Evolutionary conservation across 1,140 invertebrate species (phyloP).

Genomic region (Drosophila pseudoananassae): DNA sequence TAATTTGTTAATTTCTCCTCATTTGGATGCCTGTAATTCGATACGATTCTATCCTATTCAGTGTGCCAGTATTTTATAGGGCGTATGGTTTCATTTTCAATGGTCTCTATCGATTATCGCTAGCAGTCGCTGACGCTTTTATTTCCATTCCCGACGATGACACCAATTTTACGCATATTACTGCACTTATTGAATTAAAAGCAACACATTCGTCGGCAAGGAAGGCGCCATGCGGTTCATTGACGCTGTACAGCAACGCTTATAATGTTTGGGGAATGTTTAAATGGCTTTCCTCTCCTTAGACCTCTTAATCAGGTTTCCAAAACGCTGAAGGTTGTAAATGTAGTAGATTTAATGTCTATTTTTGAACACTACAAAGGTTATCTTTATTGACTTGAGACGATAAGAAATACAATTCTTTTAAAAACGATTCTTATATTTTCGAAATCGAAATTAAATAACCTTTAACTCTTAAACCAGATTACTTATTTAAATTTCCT

Average conservation of each 20-base stretch:
- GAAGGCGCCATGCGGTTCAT: slow-evolving; percentile 19
- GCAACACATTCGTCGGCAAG: slow-evolving; percentile 15
- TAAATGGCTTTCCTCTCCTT: no score
- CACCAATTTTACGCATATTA: background rate
- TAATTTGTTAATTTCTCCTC: slow-evolving; percentile 2
- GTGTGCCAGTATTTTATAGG: slow-evolving; percentile 13
- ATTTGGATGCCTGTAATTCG: background rate
- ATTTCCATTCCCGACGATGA: no score
- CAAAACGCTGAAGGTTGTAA: background rate
- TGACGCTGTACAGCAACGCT: background rate
- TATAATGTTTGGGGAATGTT: no score
- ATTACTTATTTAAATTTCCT: background rate
- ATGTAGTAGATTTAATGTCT: background rate
- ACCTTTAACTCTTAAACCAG: no score
- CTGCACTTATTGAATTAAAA: background rate
- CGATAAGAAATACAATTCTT: background rate
- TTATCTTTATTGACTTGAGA: background rate
- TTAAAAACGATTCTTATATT: no score
- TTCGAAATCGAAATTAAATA: background rate
- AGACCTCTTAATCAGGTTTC: background rate
- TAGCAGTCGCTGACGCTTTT: slow-evolving; percentile 1
- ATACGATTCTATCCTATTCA: slow-evolving; percentile 2
- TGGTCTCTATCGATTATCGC: slow-evolving; percentile 34
- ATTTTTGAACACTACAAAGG: background rate
- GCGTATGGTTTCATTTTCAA: slow-evolving; percentile 43